Conservation (phyloP, 2,113 vertebrate species). For the Cryptomyrus ogoouensis region DNA sequence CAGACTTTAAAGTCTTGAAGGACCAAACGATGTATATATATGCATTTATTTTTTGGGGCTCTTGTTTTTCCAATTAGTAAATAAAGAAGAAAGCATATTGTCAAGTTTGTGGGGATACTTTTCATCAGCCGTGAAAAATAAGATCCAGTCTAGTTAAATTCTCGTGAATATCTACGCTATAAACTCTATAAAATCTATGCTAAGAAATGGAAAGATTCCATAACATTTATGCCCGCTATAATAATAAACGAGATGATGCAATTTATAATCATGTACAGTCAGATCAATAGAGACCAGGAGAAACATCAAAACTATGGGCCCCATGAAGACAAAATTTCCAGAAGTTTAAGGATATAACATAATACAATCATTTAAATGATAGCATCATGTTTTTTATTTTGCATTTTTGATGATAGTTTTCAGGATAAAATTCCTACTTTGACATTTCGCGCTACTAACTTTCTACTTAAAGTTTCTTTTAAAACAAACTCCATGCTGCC, state of each 20-base stretch:
- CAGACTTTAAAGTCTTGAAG: conserved; percentile 50
- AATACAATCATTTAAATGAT: no score
- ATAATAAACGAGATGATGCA: not conserved
- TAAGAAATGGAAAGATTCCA: not conserved
- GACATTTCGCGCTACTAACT: not conserved
- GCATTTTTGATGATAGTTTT: no score
- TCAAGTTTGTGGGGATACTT: conserved; percentile 9
- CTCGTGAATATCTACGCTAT: not conserved
- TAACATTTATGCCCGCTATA: not conserved
- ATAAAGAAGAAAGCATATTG: conserved; percentile 58
- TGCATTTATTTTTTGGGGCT: conserved; percentile 53
- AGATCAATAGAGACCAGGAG: not conserved
- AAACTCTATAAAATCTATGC: not conserved
- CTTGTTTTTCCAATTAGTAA: conserved; percentile 59
- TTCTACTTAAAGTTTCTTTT: not conserved
- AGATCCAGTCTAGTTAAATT: not conserved
- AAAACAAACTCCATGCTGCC: not conserved
- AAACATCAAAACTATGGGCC: not conserved
- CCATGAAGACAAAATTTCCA: not conserved
- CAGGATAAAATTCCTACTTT: not conserved
- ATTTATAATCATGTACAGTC: not conserved
- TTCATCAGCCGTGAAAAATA: not conserved
- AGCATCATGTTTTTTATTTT: no score
- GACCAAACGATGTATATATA: conserved; percentile 59
- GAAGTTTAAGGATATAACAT: not conserved